A percentile compares a stretch with the other conserved stretches of the same genome.
These are phyloP conservation scores for Crotophaga sulcirostris DNA, from an alignment of 2,113 vertebrate genomes.

Conservation along the genomic window DNA sequence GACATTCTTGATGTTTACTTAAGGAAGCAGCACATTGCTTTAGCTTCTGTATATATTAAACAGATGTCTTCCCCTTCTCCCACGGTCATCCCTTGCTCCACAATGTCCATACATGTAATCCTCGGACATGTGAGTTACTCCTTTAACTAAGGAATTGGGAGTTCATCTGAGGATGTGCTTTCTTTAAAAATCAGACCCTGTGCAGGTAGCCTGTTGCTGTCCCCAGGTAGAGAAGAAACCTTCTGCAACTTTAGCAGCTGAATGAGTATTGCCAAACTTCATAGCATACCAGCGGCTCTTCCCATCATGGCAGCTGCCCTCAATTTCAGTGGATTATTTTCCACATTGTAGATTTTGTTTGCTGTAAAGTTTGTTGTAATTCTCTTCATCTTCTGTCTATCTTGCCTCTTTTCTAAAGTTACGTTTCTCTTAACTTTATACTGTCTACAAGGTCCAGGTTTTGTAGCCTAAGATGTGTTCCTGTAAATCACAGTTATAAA, in stretches of 20 bases:
- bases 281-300: fast-evolving
- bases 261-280: neutral
- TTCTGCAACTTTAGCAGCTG: neutral
- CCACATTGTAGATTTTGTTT: neutral
- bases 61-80: neutral
- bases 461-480: neutral
- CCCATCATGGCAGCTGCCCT: neutral
- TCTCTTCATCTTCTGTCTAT: neutral
- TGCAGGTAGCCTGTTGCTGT: neutral
- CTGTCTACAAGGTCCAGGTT: neutral
- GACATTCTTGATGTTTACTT: neutral
- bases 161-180: neutral
- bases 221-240: neutral
- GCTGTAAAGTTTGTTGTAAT: neutral
- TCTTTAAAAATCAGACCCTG: neutral
- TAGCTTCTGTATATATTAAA: neutral
- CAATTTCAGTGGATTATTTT: neutral
- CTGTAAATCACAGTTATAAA: neutral
- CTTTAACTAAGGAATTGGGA: neutral
- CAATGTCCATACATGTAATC: neutral
- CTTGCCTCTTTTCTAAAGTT: neutral
- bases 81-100: neutral
- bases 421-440: too few species aligned
- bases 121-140: neutral
- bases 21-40: neutral